Percentiles rank a stretch among this genome's conserved stretches.
Conservation (phyloP, 2,888 invertebrate species). For the Azorinus chamasolen region DNA sequence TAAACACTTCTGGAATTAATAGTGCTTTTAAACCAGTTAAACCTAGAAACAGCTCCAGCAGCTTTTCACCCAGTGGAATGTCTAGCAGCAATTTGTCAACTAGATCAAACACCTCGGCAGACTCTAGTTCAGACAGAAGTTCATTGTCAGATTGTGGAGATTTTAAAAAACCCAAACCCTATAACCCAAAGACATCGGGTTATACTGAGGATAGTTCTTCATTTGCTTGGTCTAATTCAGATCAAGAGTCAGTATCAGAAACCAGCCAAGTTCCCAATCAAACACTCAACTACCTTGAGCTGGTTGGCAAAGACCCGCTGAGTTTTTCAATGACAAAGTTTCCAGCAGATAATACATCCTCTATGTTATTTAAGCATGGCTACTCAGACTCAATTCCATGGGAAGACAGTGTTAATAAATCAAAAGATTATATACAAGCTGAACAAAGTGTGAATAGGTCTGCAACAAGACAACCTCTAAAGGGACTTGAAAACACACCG, state of each 20-base stretch:
- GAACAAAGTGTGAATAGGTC: slow-evolving; percentile 12
- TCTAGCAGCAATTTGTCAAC: no score
- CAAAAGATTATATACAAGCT: slow-evolving; percentile 18
- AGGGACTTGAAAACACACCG: slow-evolving; percentile 73
- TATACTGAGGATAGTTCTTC: slow-evolving; percentile 32
- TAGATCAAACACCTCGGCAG: no score
- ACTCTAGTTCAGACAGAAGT: not conserved
- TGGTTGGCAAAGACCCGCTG: slow-evolving; percentile 43
- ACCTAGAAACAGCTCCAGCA: slow-evolving; percentile 12
- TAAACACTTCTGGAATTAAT: slow-evolving; percentile 60
- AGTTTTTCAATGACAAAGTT: slow-evolving; percentile 40
- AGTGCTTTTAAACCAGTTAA: slow-evolving; percentile 66
- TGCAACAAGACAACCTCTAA: slow-evolving; percentile 65
- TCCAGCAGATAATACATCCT: slow-evolving; percentile 20
- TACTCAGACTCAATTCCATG: slow-evolving; percentile 61
- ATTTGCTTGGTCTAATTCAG: slow-evolving; percentile 43
- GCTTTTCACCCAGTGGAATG: no score
- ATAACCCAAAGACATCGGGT: not conserved
- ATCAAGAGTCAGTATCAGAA: slow-evolving; percentile 5
- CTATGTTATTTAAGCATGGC: slow-evolving; percentile 38
- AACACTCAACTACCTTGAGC: slow-evolving; percentile 45
- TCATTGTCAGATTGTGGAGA: slow-evolving; percentile 1
- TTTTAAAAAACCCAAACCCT: slow-evolving; percentile 1
- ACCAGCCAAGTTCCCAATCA: slow-evolving; percentile 26
- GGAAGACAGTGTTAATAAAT: slow-evolving; percentile 53